A percentile compares a stretch with the other conserved stretches of the same genome.
Evolutionary conservation across 1,140 invertebrate genomes (phyloP).

Genomic region (Lethrus apterus): DNA sequence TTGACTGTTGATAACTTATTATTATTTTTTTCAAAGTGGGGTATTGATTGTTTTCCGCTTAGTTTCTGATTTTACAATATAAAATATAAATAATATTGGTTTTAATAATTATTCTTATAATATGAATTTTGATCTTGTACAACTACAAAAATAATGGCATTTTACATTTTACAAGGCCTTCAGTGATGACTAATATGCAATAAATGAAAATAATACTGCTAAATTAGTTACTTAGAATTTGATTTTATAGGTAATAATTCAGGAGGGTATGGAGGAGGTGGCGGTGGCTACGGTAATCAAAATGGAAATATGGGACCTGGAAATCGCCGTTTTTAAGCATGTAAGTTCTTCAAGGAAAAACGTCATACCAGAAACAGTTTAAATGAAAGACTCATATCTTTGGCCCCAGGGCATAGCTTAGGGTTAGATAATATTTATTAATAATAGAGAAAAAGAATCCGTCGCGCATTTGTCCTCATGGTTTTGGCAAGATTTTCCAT

Average conservation of each 20-base stretch:
- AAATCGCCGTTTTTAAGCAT: conserved; percentile 23
- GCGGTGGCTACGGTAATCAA: conserved; percentile 46
- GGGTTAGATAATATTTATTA: conserved; percentile 7
- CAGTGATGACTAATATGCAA: conserved; percentile 22
- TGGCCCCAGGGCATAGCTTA: conserved; percentile 12
- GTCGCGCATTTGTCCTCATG: not conserved
- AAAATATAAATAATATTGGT: conserved; percentile 9
- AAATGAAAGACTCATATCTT: conserved; percentile 10
- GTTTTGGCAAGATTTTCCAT: not conserved
- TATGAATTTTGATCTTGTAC: too few species aligned
- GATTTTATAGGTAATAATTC: conserved; percentile 35
- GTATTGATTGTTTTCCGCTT: too few species aligned
- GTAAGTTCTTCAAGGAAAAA: conserved; percentile 29
- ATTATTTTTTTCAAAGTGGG: conserved; percentile 11
- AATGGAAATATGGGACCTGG: conserved; percentile 27
- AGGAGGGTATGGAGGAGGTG: conserved; percentile 42
- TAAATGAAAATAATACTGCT: conserved; percentile 34
- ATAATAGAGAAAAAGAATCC: not conserved
- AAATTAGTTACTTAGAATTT: too few species aligned
- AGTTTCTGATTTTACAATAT: too few species aligned
- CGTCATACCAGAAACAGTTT: conserved; percentile 12
- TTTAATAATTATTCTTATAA: conserved; percentile 3
- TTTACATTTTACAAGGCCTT: conserved; percentile 5
- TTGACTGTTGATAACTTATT: conserved; percentile 20
- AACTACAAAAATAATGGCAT: not conserved